Conservation (phyloP, 1,140 invertebrate genomes). For the Anoplolepis gracilipes region DNA sequence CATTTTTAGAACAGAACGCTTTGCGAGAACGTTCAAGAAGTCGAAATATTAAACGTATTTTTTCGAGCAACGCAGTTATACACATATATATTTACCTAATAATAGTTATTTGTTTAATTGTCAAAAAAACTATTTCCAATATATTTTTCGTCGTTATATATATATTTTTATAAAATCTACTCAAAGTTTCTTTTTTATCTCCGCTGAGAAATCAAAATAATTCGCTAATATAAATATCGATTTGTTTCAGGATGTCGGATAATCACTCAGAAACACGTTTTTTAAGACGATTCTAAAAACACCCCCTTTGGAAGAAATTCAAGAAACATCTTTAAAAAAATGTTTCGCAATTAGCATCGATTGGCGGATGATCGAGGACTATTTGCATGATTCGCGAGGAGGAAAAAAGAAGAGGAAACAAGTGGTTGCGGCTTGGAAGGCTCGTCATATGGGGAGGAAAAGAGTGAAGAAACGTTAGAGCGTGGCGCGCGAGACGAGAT, state of each 20-base stretch:
- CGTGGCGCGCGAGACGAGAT: constrained; percentile 69
- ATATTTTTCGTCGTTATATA: too few relatives aligned
- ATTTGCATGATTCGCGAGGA: not conserved
- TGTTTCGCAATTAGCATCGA: constrained; percentile 16
- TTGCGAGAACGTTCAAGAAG: too few relatives aligned
- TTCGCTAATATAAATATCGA: constrained; percentile 13
- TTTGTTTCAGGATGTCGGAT: constrained; percentile 32
- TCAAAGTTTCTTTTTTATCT: not conserved
- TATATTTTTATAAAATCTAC: not conserved
- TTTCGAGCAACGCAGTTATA: too few relatives aligned
- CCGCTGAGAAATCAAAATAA: not conserved
- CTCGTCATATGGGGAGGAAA: constrained; percentile 47
- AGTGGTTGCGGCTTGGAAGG: constrained; percentile 31
- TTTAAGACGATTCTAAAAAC: not conserved
- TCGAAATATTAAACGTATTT: too few relatives aligned
- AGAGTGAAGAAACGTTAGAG: constrained; percentile 64
- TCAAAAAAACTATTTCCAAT: too few relatives aligned
- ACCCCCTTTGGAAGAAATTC: constrained; percentile 2
- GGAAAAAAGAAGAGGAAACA: constrained; percentile 23
- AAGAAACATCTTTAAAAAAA: constrained; percentile 7
- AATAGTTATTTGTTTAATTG: too few relatives aligned
- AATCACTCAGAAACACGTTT: not conserved
- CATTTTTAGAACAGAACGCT: too few relatives aligned
- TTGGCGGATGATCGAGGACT: constrained; percentile 21
- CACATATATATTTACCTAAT: too few relatives aligned